phyloP scores from a whole-genome alignment of 2,888 invertebrate species.

The Minunthozetes semirufus region DNA sequence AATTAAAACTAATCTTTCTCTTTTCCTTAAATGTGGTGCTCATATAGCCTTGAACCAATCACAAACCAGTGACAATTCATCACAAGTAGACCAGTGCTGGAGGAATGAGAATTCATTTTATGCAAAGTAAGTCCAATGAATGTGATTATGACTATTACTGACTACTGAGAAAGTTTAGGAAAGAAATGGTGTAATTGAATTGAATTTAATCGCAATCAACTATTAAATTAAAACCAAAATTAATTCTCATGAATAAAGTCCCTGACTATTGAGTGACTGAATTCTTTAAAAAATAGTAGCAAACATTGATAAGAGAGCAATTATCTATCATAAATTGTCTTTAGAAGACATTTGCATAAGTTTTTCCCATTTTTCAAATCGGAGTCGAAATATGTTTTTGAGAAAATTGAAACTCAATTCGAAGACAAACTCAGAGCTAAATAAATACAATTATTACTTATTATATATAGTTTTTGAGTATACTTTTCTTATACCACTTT shows the following conservation, averaged over 20 bases:
- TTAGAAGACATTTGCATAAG: background rate
- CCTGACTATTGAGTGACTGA: too few species aligned
- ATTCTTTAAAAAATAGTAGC: too few species aligned
- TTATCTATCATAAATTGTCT: too few species aligned
- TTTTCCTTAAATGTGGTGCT: background rate
- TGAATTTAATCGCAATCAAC: background rate
- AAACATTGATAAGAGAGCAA: too few species aligned
- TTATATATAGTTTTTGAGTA: background rate
- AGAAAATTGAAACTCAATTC: too few species aligned
- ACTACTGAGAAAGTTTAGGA: too few species aligned
- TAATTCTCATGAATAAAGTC: too few species aligned
- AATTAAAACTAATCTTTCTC: background rate
- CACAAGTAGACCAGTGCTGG: slow-evolving; percentile 21
- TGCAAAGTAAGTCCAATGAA: slow-evolving; percentile 13
- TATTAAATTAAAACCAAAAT: background rate
- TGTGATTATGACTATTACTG: too few species aligned
- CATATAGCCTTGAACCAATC: slow-evolving; percentile 21
- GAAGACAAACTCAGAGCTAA: background rate
- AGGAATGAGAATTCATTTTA: slow-evolving; percentile 26
- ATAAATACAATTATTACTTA: background rate
- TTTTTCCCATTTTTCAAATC: background rate
- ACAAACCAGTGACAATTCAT: slow-evolving; percentile 19
- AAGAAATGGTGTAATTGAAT: background rate
- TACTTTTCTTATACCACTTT: background rate
- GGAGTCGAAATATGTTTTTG: too few species aligned